phyloP scores from a whole-genome alignment of 2,888 invertebrate genomes.

The Eustalomyia histrio region DNA sequence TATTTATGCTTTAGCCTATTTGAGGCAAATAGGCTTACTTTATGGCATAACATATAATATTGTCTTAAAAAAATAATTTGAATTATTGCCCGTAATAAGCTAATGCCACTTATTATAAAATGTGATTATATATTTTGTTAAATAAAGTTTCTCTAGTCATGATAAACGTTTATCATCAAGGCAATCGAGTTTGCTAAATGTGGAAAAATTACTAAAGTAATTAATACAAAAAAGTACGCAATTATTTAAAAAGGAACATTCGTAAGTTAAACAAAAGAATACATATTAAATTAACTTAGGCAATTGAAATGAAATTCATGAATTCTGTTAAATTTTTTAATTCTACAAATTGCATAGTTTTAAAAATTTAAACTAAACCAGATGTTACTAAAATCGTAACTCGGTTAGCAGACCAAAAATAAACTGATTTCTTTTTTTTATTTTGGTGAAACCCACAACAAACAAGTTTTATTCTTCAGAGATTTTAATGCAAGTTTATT shows the following conservation, averaged over 20 bases:
- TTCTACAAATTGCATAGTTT: background rate
- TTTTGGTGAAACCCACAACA: conserved; percentile 1
- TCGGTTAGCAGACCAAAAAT: background rate
- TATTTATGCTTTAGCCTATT: too few species aligned
- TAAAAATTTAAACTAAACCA: background rate
- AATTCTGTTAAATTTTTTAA: background rate
- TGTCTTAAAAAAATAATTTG: too few species aligned
- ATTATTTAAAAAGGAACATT: conserved; percentile 9
- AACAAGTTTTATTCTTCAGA: conserved; percentile 7
- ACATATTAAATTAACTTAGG: background rate
- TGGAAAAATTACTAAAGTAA: background rate
- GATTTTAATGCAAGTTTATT: conserved; percentile 36
- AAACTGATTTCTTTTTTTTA: conserved; percentile 1
- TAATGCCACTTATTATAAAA: background rate
- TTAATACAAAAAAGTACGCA: conserved; percentile 12
- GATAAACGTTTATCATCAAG: conserved; percentile 24
- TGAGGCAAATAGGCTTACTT: too few species aligned
- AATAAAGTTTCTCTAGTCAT: conserved; percentile 39
- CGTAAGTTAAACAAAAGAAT: background rate
- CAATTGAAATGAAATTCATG: background rate
- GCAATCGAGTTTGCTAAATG: conserved; percentile 40
- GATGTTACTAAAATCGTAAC: background rate
- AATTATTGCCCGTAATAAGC: background rate
- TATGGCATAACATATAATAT: too few species aligned
- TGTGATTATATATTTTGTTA: background rate